Conservation (phyloP, 1,140 invertebrate genomes). For the Caenorhabditis briggsae region DNA sequence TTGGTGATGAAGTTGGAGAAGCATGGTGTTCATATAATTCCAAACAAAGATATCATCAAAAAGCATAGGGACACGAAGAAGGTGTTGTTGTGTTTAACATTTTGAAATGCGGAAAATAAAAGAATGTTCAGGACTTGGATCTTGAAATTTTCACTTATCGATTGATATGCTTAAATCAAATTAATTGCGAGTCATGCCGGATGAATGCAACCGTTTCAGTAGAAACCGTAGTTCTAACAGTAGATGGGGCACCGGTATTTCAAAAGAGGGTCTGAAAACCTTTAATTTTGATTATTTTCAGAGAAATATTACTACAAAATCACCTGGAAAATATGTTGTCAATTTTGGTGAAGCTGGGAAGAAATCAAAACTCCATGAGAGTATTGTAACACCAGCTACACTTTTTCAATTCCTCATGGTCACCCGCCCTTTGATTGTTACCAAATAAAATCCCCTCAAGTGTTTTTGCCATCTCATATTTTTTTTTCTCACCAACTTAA, state of each 20-base stretch:
- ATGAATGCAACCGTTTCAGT: conserved; percentile 2
- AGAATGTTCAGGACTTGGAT: neutral
- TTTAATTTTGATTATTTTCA: neutral
- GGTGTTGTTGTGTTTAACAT: neutral
- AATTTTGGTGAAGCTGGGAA: conserved; percentile 18
- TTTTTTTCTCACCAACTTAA: neutral
- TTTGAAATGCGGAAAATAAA: neutral
- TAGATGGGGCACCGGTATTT: conserved; percentile 11
- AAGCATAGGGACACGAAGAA: conserved; percentile 58
- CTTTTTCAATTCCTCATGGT: conserved; percentile 35
- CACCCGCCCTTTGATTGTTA: conserved; percentile 6
- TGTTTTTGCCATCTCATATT: too few relatives aligned
- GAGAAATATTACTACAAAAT: conserved; percentile 29
- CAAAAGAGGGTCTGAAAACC: too few relatives aligned
- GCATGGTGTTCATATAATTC: conserved; percentile 61
- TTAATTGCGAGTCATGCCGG: conserved; percentile 24
- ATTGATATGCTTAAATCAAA: conserved; percentile 23
- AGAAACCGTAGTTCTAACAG: neutral
- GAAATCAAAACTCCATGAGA: conserved; percentile 10
- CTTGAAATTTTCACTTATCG: conserved; percentile 35
- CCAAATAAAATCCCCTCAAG: neutral
- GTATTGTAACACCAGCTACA: conserved; percentile 5
- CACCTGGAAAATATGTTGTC: neutral
- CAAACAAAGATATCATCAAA: conserved; percentile 23
- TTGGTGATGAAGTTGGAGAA: conserved; percentile 31